phyloP scores from a whole-genome alignment of 1,140 invertebrate genomes.

The Psilanteris sp. region DNA sequence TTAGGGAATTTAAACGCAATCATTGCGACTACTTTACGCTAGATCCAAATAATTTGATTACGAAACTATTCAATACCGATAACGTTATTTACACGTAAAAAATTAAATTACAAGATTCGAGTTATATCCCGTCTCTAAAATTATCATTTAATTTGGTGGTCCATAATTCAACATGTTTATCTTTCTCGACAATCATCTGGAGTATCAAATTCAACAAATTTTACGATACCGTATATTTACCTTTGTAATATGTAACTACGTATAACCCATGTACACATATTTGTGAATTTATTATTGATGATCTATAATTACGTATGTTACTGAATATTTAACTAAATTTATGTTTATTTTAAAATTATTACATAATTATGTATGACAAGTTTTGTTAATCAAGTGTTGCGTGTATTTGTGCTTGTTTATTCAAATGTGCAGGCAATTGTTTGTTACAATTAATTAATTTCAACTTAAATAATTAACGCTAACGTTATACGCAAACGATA shows the following conservation, averaged over 20 bases:
- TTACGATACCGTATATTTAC: slow-evolving; percentile 31
- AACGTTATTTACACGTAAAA: slow-evolving; percentile 10
- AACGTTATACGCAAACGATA: no score
- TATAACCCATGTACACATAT: slow-evolving; percentile 11
- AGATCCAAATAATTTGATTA: slow-evolving; percentile 11
- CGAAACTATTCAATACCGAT: no score
- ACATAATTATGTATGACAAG: slow-evolving; percentile 30
- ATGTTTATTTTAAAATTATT: slow-evolving; percentile 39
- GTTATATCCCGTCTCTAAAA: slow-evolving; percentile 4
- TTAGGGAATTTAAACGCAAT: slow-evolving; percentile 31
- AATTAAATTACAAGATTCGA: slow-evolving; percentile 1
- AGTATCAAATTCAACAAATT: slow-evolving; percentile 34
- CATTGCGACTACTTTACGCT: slow-evolving; percentile 27
- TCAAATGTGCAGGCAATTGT: slow-evolving; percentile 16
- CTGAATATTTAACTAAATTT: slow-evolving; percentile 46
- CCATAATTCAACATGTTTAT: slow-evolving; percentile 34
- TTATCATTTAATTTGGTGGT: slow-evolving; percentile 8
- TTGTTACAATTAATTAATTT: neutral
- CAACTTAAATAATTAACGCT: no score
- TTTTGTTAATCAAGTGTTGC: slow-evolving; percentile 44
- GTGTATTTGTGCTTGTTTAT: slow-evolving; percentile 31
- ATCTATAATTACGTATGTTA: slow-evolving; percentile 18
- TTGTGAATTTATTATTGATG: slow-evolving; percentile 47
- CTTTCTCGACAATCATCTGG: slow-evolving; percentile 32
- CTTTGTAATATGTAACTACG: slow-evolving; percentile 8